phyloP scores from a whole-genome alignment of 92 coral and sea anemone genomes.

The Scolanthus callimorphus region DNA sequence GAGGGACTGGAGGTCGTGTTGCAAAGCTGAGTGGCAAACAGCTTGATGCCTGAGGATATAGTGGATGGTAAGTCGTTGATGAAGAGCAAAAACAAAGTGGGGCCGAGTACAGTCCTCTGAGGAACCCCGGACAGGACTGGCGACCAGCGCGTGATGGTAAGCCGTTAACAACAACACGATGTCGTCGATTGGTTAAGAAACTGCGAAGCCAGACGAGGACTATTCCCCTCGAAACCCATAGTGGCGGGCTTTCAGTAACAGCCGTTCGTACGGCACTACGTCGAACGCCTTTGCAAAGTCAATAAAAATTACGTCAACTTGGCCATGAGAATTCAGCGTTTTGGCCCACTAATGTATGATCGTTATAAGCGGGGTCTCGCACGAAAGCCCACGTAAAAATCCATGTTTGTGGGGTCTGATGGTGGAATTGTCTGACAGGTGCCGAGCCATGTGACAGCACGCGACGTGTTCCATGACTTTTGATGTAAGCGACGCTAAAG shows the following conservation, averaged over 20 bases:
- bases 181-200: background rate
- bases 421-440: background rate
- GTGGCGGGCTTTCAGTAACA: too few relatives aligned
- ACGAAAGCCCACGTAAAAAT: background rate
- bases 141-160: background rate
- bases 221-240: too few relatives aligned
- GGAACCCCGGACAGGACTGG: background rate
- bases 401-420: background rate
- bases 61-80: background rate
- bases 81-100: background rate
- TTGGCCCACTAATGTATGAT: background rate
- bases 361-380: background rate
- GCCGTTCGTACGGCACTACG: background rate
- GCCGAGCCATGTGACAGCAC: background rate
- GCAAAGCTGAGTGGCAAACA: background rate
- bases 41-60: background rate
- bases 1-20: background rate
- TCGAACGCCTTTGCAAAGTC: background rate
- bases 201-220: background rate
- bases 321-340: background rate
- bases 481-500: background rate
- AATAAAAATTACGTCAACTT: slow-evolving; percentile 1
- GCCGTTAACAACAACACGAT: background rate
- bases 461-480: background rate
- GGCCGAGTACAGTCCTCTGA: background rate